phyloP scores from a whole-genome alignment of 1,140 invertebrate genomes.

The Camponotus vicinus region DNA sequence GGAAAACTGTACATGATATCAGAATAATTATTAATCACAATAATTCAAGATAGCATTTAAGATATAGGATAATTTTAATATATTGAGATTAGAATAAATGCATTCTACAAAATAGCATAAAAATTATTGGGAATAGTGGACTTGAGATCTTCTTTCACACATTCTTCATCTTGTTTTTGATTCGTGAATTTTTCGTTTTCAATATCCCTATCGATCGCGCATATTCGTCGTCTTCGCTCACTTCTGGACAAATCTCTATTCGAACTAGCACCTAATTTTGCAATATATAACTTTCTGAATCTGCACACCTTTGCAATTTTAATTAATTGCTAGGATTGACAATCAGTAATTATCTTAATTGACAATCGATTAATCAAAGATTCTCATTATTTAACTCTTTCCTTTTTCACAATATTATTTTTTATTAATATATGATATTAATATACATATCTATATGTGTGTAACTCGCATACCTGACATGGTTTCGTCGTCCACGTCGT shows the following conservation, averaged over 20 bases:
- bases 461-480: conserved; percentile 89
- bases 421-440: neutral
- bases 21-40: conserved; percentile 8
- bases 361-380: neutral
- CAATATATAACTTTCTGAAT: conserved; percentile 1
- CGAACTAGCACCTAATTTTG: conserved; percentile 73
- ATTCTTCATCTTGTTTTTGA: conserved; percentile 71
- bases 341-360: neutral
- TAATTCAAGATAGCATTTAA: conserved; percentile 10
- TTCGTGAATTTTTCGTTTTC: conserved; percentile 73
- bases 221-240: conserved; percentile 36
- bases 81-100: neutral
- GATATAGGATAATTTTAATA: neutral
- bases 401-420: neutral
- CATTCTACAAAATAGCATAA: conserved; percentile 42
- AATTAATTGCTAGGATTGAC: neutral
- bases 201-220: conserved; percentile 66
- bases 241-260: conserved; percentile 68
- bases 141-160: conserved; percentile 65
- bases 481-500: conserved; percentile 94
- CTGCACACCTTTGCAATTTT: neutral
- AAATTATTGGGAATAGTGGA: conserved; percentile 58
- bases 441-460: neutral
- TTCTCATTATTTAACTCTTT: neutral
- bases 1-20: neutral